Evolutionary conservation across 2,113 vertebrate species (phyloP).

Genomic region (Onychorhynchus coronatus): DNA sequence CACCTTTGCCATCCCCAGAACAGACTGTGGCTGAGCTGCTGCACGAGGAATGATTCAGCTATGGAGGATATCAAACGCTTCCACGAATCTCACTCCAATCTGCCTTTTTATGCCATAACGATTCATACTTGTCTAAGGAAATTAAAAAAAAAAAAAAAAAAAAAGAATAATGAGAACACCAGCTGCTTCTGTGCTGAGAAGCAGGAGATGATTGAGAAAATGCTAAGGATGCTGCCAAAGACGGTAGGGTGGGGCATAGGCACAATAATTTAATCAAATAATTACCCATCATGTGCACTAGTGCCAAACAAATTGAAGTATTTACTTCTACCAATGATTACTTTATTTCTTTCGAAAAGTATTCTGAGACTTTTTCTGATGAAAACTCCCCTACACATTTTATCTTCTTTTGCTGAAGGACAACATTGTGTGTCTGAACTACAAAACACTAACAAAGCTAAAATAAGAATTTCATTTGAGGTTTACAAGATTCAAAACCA

Average conservation of each 20-base stretch:
- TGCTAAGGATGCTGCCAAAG: background rate
- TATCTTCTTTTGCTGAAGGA: background rate
- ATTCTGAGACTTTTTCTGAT: background rate
- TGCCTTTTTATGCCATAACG: background rate
- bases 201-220: background rate
- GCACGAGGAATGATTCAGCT: background rate
- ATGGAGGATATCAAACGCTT: background rate
- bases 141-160: background rate
- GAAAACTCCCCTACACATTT: background rate
- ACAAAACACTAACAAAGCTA: background rate
- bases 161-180: background rate
- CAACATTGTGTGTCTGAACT: background rate
- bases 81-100: background rate
- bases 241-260: background rate
- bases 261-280: slow-evolving; percentile 22
- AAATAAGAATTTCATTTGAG: background rate
- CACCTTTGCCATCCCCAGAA: background rate
- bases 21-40: background rate
- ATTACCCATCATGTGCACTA: background rate
- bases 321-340: background rate
- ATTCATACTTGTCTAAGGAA: background rate
- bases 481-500: background rate
- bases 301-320: background rate
- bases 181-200: slow-evolving; percentile 16
- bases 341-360: background rate